Conservation (phyloP, 2,797 vertebrate genomes). For the Mastacembelus armatus region DNA sequence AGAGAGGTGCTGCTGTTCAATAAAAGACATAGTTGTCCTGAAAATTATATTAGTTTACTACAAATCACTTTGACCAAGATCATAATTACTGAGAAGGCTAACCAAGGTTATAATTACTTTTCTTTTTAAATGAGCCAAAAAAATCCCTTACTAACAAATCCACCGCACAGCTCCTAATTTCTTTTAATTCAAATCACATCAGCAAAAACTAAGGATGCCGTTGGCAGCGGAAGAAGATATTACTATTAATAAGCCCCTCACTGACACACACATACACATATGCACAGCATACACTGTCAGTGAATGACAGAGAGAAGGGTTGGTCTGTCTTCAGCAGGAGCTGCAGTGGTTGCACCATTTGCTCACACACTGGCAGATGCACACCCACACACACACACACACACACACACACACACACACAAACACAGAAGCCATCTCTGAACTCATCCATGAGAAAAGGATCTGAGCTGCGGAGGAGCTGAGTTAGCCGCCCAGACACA, state of each 20-base stretch:
- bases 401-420: slow-evolving; percentile 37
- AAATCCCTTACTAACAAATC: slow-evolving; percentile 13
- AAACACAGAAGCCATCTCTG: slow-evolving; percentile 61
- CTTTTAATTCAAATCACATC: slow-evolving; percentile 52
- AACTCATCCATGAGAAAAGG: slow-evolving; percentile 74
- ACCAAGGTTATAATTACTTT: background rate
- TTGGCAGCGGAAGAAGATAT: slow-evolving; percentile 52
- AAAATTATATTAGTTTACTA: background rate
- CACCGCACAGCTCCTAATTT: slow-evolving; percentile 13
- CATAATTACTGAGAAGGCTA: too few relatives aligned
- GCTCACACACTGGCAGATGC: slow-evolving; percentile 60
- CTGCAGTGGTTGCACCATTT: slow-evolving; percentile 75
- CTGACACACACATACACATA: slow-evolving; percentile 4
- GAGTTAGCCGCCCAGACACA: slow-evolving; percentile 76
- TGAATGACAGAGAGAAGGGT: slow-evolving; percentile 52
- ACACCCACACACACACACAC: slow-evolving; percentile 39
- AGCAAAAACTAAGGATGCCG: slow-evolving; percentile 35
- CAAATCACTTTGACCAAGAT: background rate
- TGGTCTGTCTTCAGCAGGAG: slow-evolving; percentile 55
- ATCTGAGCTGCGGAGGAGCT: slow-evolving; percentile 75
- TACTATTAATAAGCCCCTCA: slow-evolving; percentile 58
- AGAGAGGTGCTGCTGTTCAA: background rate
- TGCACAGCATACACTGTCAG: slow-evolving; percentile 26
- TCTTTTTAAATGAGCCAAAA: slow-evolving; percentile 12
- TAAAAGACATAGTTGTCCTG: background rate